Evolutionary conservation across 2,113 vertebrate genomes (phyloP).

Genomic region (Larimichthys polyactis): DNA sequence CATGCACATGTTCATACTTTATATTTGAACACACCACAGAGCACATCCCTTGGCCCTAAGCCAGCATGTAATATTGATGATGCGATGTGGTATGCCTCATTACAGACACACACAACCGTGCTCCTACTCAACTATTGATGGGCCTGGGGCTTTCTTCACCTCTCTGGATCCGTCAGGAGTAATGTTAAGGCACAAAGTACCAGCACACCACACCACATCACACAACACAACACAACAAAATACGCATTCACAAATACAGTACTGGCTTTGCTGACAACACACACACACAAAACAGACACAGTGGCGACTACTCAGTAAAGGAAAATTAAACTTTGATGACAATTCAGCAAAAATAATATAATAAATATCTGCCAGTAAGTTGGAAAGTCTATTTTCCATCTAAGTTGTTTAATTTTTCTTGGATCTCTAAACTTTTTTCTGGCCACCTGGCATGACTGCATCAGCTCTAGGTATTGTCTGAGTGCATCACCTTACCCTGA

Average conservation of each 20-base stretch:
- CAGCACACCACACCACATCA: slow-evolving; percentile 40
- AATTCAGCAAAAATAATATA: slow-evolving; percentile 14
- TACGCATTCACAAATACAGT: slow-evolving; percentile 43
- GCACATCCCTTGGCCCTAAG: slow-evolving; percentile 64
- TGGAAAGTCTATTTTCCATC: slow-evolving; percentile 17
- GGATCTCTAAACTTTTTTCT: slow-evolving; percentile 4
- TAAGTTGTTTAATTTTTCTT: slow-evolving; percentile 25
- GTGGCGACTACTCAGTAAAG: slow-evolving; percentile 13
- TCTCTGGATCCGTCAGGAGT: slow-evolving; percentile 69
- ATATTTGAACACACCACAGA: slow-evolving; percentile 55
- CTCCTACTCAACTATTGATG: slow-evolving; percentile 85
- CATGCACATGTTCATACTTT: slow-evolving; percentile 53
- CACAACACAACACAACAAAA: slow-evolving; percentile 54
- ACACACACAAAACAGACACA: background rate
- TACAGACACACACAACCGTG: slow-evolving; percentile 79
- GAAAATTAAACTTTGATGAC: slow-evolving; percentile 25
- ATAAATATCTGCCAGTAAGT: background rate
- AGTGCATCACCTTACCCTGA: background rate
- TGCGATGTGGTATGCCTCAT: slow-evolving; percentile 81
- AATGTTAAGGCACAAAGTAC: slow-evolving; percentile 61
- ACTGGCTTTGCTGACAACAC: slow-evolving; percentile 14
- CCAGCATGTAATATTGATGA: slow-evolving; percentile 86
- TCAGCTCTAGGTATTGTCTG: slow-evolving; percentile 9
- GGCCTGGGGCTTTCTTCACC: slow-evolving; percentile 74
- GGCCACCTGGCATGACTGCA: slow-evolving; percentile 23